Evolutionary conservation across 1,140 invertebrate genomes (phyloP).

Genomic region (Drosophila bifasciata): DNA sequence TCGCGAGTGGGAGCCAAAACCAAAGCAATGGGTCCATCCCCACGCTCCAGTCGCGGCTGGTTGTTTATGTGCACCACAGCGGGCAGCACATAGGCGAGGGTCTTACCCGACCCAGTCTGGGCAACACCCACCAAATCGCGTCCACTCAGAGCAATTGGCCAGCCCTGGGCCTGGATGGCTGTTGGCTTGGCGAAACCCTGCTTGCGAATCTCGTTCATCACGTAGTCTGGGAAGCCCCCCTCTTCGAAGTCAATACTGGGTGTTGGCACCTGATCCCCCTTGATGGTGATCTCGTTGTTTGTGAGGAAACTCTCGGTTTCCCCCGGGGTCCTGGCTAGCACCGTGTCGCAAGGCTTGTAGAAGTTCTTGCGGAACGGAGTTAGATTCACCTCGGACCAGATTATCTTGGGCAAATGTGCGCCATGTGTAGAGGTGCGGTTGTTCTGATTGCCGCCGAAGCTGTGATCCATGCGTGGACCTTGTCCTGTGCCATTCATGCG

Average conservation of each 20-base stretch:
- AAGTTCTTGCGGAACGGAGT: slow-evolving; percentile 97
- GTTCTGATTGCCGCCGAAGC: slow-evolving; percentile 52
- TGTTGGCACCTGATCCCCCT: slow-evolving; percentile 91
- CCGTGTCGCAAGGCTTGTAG: slow-evolving; percentile 91
- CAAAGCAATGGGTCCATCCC: slow-evolving; percentile 95
- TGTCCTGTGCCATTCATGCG: slow-evolving; percentile 58
- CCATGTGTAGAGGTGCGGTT: slow-evolving; percentile 85
- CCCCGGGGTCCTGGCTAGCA: slow-evolving; percentile 88
- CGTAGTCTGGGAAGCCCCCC: slow-evolving; percentile 92
- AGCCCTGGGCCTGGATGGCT: slow-evolving; percentile 95
- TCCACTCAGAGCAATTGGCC: slow-evolving; percentile 97
- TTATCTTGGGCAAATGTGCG: slow-evolving; percentile 90
- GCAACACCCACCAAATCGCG: slow-evolving; percentile 97
- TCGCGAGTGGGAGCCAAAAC: slow-evolving; percentile 97
- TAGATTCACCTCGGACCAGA: slow-evolving; percentile 89
- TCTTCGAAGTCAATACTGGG: slow-evolving; percentile 93
- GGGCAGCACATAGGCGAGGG: slow-evolving; percentile 92
- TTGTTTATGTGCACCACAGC: slow-evolving; percentile 97
- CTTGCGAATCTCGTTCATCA: slow-evolving; percentile 91
- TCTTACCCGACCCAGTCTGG: slow-evolving; percentile 97
- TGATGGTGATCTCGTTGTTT: slow-evolving; percentile 92
- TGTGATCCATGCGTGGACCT: slow-evolving; percentile 31
- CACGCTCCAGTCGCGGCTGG: slow-evolving; percentile 90
- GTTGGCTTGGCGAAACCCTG: slow-evolving; percentile 94
- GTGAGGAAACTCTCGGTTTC: slow-evolving; percentile 91